phyloP scores from a whole-genome alignment of 37 sponge, comb jelly and placozoan genomes.

The Chondrilla cf. caribensis region DNA sequence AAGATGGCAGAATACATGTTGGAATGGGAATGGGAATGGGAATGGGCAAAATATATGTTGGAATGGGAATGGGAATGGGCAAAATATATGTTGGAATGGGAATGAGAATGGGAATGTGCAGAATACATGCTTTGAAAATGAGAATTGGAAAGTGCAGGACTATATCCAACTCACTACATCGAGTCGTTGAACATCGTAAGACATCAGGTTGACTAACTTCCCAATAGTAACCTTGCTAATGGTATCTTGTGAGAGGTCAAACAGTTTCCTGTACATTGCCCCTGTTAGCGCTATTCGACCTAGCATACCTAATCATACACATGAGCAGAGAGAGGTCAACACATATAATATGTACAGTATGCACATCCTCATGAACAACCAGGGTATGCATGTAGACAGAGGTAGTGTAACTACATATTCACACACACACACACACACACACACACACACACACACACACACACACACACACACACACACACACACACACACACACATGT shows the following conservation, averaged over 20 bases:
- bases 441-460: slow-evolving; percentile 9
- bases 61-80: background rate
- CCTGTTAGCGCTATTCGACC: slow-evolving; percentile 39
- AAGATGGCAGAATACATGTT: background rate
- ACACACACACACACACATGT: background rate
- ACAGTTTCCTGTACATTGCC: slow-evolving; percentile 64
- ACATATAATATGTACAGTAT: background rate
- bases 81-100: too few species aligned
- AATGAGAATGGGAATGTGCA: too few species aligned
- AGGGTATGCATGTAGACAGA: background rate
- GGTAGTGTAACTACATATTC: background rate
- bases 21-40: too few species aligned
- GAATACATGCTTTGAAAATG: too few species aligned
- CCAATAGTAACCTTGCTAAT: slow-evolving; percentile 60
- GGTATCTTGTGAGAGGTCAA: slow-evolving; percentile 50
- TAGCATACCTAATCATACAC: slow-evolving; percentile 36
- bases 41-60: slow-evolving; percentile 45
- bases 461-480: background rate
- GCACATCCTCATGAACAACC: background rate
- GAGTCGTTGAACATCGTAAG: slow-evolving; percentile 84
- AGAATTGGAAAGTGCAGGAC: background rate
- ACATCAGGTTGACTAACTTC: slow-evolving; percentile 64
- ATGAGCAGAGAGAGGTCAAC: background rate
- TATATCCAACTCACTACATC: slow-evolving; percentile 47
- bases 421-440: background rate